Conservation (phyloP, 2,888 invertebrate genomes). For the Agriopis marginaria region DNA sequence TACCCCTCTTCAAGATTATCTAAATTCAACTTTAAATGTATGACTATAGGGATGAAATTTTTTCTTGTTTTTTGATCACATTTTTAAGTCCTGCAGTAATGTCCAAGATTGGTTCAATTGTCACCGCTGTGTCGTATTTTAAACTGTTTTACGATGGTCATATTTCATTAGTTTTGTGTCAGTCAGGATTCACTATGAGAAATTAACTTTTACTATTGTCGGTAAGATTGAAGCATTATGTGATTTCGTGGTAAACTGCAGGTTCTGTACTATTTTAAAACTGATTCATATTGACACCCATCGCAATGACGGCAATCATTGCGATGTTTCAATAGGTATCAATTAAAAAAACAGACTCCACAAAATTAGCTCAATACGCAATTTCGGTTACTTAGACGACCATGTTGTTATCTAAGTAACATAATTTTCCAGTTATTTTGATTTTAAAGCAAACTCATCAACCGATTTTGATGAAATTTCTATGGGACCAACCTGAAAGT, state of each 20-base stretch:
- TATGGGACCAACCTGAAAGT: too few relatives aligned
- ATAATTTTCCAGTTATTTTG: too few relatives aligned
- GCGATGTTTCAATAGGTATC: too few relatives aligned
- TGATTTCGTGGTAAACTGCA: constrained; percentile 1
- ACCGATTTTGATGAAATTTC: too few relatives aligned
- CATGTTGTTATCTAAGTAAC: neutral
- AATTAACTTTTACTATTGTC: constrained; percentile 55
- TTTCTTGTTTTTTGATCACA: constrained; percentile 31
- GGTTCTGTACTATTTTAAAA: neutral
- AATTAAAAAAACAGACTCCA: too few relatives aligned
- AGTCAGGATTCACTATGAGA: constrained; percentile 52
- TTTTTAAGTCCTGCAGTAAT: constrained; percentile 62
- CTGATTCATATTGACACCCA: too few relatives aligned
- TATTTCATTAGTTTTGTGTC: constrained; percentile 67
- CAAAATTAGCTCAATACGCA: too few relatives aligned
- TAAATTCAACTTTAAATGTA: constrained; percentile 17
- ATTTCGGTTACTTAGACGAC: too few relatives aligned
- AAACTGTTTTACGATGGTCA: constrained; percentile 73
- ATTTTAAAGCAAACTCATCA: too few relatives aligned
- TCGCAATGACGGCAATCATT: too few relatives aligned
- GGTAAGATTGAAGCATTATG: constrained; percentile 16
- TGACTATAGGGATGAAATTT: constrained; percentile 41
- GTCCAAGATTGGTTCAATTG: constrained; percentile 74
- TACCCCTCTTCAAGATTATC: constrained; percentile 30
- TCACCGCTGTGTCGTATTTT: constrained; percentile 68